A percentile compares a stretch with the other conserved stretches of the same genome.
Conservation (phyloP, 2,113 vertebrate species). For the Alexandromys fortis region DNA sequence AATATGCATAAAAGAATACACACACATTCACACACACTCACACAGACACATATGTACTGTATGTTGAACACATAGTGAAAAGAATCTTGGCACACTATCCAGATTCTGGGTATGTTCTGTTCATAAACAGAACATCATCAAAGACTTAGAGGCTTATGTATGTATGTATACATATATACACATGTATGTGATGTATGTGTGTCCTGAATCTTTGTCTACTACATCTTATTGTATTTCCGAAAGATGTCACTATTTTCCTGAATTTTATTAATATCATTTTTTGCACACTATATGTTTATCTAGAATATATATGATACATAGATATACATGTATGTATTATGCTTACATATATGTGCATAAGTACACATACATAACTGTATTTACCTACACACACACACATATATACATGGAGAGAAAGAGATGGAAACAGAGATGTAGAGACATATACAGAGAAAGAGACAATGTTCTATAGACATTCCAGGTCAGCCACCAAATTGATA, state of each 20-base stretch:
- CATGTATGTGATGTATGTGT: background rate
- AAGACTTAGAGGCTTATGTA: background rate
- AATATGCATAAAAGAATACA: background rate
- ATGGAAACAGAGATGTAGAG: background rate
- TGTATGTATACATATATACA: no score
- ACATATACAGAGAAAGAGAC: background rate
- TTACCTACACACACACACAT: no score
- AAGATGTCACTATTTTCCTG: background rate
- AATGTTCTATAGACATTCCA: background rate
- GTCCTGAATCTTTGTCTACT: background rate
- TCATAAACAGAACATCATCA: background rate
- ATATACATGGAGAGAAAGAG: background rate
- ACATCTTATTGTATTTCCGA: background rate
- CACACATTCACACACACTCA: no score
- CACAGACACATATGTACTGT: background rate
- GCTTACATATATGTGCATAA: no score
- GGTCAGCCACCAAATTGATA: background rate
- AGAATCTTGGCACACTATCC: background rate
- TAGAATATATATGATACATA: background rate
- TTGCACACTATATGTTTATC: background rate
- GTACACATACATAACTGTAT: background rate
- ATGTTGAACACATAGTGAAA: background rate
- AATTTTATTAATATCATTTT: conserved; percentile 9
- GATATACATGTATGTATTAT: background rate
- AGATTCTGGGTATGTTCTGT: background rate